Evolutionary conservation across 2,888 invertebrate genomes (phyloP).

Genomic region (Ophion ellenae): DNA sequence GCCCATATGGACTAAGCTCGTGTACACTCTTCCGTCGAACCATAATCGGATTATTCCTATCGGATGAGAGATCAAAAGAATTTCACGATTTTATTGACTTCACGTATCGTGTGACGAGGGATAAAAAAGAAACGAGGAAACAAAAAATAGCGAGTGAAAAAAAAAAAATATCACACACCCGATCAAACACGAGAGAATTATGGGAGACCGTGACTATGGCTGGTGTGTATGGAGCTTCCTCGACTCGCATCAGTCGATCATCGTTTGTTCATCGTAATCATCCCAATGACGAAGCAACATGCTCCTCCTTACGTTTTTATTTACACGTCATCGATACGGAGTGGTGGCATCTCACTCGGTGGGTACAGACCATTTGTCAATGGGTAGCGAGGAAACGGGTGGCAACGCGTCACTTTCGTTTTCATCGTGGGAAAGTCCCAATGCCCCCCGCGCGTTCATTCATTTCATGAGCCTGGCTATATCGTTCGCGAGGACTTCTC

Average conservation of each 20-base stretch:
- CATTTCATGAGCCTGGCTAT: neutral
- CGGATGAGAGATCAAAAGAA: slow-evolving; percentile 38
- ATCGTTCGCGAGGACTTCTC: neutral
- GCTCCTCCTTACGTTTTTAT: slow-evolving; percentile 50
- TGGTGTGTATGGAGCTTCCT: slow-evolving; percentile 21
- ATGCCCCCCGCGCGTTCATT: neutral
- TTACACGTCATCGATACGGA: slow-evolving; percentile 44
- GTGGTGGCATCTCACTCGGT: neutral
- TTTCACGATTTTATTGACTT: slow-evolving; percentile 49
- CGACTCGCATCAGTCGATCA: slow-evolving; percentile 31
- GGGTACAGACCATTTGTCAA: slow-evolving; percentile 51
- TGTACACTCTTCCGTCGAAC: slow-evolving; percentile 11
- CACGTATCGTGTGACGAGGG: slow-evolving; percentile 36
- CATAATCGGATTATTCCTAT: slow-evolving; percentile 46
- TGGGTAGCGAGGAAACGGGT: slow-evolving; percentile 47
- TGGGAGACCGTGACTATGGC: slow-evolving; percentile 26
- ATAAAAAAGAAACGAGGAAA: slow-evolving; percentile 10
- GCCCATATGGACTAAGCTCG: neutral
- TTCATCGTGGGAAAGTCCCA: slow-evolving; percentile 53
- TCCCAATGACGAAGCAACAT: slow-evolving; percentile 58
- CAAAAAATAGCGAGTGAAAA: neutral
- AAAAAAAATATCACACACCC: slow-evolving; percentile 21
- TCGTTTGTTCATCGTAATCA: slow-evolving; percentile 53
- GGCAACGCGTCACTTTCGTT: slow-evolving; percentile 55
- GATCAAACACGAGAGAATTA: slow-evolving; percentile 44